Base-by-base conservation (phyloP, 2,113 vertebrate species). In the Rallus limicola region DNA sequence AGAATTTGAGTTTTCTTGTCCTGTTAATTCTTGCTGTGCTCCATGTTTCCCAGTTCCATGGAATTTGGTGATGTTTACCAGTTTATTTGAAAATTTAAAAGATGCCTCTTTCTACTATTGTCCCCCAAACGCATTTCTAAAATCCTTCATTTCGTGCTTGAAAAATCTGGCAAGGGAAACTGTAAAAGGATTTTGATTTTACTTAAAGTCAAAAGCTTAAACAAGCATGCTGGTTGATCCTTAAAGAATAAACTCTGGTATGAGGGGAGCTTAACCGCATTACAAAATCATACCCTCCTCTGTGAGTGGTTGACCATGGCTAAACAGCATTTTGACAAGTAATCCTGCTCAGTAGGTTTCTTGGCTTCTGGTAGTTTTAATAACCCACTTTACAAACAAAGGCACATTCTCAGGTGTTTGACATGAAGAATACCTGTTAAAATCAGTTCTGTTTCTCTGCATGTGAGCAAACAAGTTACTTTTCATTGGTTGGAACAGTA, bases 51-150 rank as follows among this genome's bases (percentile, higher is more conserved):
- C 19, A 24, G 12, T 78, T 84, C 34, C 33, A 42, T 8, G 53
- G 29, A 76, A 24, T 72, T 52, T 91, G 26, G 48, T 85, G 33
- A 9, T 18, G 6, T 55, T 79, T 52, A 23, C 25, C 55, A 34
- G n/a, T 72, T 69, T 68, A 29, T 64, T 68, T 40, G 52, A 64
- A 85, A 74, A 53, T 67, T 38, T 59, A 17, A 70, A 34, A 34
- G 29, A 19, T 5, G 3, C 4, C 1, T 50, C 34, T 74, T 63
- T 69, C 25, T 60, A 7, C 20, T 80, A 0, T n/a, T 68, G 13
- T 56, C 15, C 76, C 13, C 19, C 20, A 48, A 19, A 53, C 20
- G 36, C 9, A 4, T 67, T 85, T 86, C 15, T 60, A 17, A 77
- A 88, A 56, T 14, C 15, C 38, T 86, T 59, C 18, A 64, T 71